Percentiles rank a stretch among this genome's conserved stretches.
phyloP scores from a whole-genome alignment of 1,140 invertebrate genomes.

The Cydia fagiglandana region DNA sequence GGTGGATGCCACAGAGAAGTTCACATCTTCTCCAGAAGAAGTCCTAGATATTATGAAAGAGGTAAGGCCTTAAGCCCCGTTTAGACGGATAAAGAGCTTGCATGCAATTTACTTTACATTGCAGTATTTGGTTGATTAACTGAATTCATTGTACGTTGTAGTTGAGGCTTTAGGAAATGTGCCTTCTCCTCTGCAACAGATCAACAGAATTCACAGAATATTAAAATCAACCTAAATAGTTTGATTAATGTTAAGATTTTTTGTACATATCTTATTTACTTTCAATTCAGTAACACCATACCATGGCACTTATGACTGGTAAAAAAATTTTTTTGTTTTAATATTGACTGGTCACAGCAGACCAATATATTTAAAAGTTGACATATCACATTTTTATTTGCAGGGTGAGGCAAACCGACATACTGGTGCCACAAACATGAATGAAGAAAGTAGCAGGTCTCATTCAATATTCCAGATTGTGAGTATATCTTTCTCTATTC shows the following conservation, averaged over 20 bases:
- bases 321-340: too few relatives aligned
- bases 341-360: too few relatives aligned
- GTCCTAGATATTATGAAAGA: constrained; percentile 82
- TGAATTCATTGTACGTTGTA: too few relatives aligned
- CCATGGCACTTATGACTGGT: too few relatives aligned
- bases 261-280: too few relatives aligned
- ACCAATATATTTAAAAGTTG: too few relatives aligned
- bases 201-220: not conserved
- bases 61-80: constrained; percentile 42
- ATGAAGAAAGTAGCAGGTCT: constrained; percentile 87
- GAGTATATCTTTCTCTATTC: constrained; percentile 44
- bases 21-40: constrained; percentile 81
- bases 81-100: too few relatives aligned
- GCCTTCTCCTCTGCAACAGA: not conserved
- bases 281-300: too few relatives aligned
- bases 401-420: constrained; percentile 85
- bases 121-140: too few relatives aligned
- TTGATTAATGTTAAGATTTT: too few relatives aligned
- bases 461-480: constrained; percentile 86
- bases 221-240: not conserved
- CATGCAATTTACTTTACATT: too few relatives aligned
- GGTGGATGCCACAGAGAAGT: constrained; percentile 82
- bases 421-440: constrained; percentile 88
- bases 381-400: constrained; percentile 33
- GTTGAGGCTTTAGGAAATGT: not conserved